Percentiles rank a stretch among this genome's conserved stretches.
Conservation (phyloP, 2,797 vertebrate species). For the Melanotaenia maccullochi region DNA sequence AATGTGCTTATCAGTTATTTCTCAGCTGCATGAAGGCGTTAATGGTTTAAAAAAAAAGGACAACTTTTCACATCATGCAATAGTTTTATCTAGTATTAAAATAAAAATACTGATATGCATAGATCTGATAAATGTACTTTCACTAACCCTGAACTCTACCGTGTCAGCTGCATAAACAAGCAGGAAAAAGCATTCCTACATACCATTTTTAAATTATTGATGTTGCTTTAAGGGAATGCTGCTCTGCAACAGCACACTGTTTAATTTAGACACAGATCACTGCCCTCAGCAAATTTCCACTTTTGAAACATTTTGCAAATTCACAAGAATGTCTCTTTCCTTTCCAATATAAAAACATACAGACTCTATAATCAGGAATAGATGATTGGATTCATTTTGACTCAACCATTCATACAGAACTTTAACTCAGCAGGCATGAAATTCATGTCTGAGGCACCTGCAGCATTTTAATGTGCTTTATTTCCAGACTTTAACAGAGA, state of each 20-base stretch:
- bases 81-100: neutral
- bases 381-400: constrained; percentile 41
- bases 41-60: constrained; percentile 5
- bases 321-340: constrained; percentile 28
- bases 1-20: too few relatives aligned
- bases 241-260: constrained; percentile 9
- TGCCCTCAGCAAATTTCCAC: constrained; percentile 14
- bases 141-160: constrained; percentile 15
- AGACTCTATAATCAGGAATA: constrained; percentile 24
- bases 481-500: constrained; percentile 30
- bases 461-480: constrained; percentile 37
- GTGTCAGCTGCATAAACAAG: constrained; percentile 14
- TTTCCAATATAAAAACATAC: constrained; percentile 25
- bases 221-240: constrained; percentile 15
- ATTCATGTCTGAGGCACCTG: constrained; percentile 44
- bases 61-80: neutral
- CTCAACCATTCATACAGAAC: constrained; percentile 38
- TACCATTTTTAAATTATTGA: constrained; percentile 18
- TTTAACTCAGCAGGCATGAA: constrained; percentile 52
- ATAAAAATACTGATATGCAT: neutral
- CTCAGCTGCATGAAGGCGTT: neutral
- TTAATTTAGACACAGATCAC: constrained; percentile 23
- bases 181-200: neutral
- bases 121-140: constrained; percentile 9
- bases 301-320: constrained; percentile 16